These are phyloP conservation scores for Rhopilema esculentum DNA, from an alignment of 30 jellyfish, hydroid and myxozoan genomes.

Conservation along the genomic window DNA sequence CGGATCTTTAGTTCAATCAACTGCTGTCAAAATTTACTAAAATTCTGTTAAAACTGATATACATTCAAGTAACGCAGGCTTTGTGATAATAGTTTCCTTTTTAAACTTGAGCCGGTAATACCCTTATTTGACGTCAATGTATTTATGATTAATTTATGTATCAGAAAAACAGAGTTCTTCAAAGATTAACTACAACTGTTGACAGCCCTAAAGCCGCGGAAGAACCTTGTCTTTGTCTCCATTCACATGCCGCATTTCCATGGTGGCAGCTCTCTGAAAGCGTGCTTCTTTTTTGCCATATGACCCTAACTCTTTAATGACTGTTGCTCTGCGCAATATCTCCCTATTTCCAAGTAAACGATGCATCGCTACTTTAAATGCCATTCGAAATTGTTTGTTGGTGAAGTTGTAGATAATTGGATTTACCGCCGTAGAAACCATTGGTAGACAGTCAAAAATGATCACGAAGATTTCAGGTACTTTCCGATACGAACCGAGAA, in stretches of 20 bases:
- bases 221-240: background rate
- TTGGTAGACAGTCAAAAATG: conserved; percentile 61
- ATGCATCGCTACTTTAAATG: conserved; percentile 58
- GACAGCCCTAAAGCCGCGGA: background rate
- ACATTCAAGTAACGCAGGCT: no score
- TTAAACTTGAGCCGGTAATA: no score
- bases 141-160: no score
- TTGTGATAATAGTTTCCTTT: no score
- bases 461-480: conserved; percentile 48
- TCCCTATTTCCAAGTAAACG: conserved; percentile 56
- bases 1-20: no score
- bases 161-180: no score
- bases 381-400: conserved; percentile 75
- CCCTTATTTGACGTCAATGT: no score
- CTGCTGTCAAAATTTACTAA: no score
- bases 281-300: conserved; percentile 7
- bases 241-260: background rate
- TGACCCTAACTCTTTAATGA: conserved; percentile 29
- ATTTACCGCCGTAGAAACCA: conserved; percentile 70
- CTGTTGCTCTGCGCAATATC: conserved; percentile 38
- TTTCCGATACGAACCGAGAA: background rate
- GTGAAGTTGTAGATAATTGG: conserved; percentile 77
- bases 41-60: no score
- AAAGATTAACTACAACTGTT: no score
- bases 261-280: background rate